Percentiles rank a stretch among this genome's conserved stretches.
These are phyloP conservation scores for Donacobius atricapilla DNA, from an alignment of 2,113 vertebrate species.

Conservation along the genomic window DNA sequence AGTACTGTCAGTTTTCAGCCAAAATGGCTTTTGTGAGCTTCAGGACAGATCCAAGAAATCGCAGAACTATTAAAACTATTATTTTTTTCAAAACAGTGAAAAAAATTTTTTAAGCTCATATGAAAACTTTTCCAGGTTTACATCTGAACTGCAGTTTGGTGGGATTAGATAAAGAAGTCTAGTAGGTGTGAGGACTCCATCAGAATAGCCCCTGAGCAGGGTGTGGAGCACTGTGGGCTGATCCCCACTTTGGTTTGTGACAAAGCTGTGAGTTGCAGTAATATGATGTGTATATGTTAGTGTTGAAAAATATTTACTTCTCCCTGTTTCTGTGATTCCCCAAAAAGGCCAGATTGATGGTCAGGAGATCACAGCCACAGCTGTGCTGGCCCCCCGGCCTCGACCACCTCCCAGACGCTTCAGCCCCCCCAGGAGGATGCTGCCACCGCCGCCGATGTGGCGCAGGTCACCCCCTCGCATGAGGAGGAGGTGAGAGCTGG, in stretches of 20 bases:
- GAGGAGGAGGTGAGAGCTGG: conserved; percentile 84
- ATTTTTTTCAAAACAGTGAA: background rate
- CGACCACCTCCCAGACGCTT: conserved; percentile 83
- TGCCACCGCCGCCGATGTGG: conserved; percentile 93
- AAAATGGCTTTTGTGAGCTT: background rate
- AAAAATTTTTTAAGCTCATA: background rate
- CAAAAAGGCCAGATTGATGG: conserved; percentile 92
- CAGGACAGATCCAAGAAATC: background rate
- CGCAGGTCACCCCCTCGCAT: conserved; percentile 90
- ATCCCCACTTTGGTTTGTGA: background rate
- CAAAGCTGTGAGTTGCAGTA: background rate
- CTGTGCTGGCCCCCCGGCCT: conserved; percentile 85
- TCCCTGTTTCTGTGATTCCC: background rate
- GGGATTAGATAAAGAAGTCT: background rate
- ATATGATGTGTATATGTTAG: background rate
- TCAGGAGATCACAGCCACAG: conserved; percentile 94
- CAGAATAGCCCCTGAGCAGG: background rate
- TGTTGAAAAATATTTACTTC: background rate
- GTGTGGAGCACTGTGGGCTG: background rate
- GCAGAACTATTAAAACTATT: background rate
- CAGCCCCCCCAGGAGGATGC: conserved; percentile 89
- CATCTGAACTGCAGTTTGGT: background rate
- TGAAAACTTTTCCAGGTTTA: background rate
- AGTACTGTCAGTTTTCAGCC: background rate
- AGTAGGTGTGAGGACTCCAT: background rate